phyloP scores from a whole-genome alignment of 2,113 vertebrate species.

The Ictalurus punctatus region DNA sequence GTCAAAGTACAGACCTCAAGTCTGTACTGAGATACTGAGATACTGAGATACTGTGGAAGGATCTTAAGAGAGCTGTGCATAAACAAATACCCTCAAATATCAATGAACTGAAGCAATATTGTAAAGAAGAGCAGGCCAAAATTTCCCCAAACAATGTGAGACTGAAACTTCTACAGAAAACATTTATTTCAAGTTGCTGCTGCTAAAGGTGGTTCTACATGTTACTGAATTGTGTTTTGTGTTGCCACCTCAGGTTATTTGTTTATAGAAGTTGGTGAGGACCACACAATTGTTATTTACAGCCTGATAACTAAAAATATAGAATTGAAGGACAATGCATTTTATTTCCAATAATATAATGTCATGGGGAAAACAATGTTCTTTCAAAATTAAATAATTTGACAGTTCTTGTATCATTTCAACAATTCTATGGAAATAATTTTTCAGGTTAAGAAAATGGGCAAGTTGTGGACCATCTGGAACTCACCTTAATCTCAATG shows the following conservation, averaged over 20 bases:
- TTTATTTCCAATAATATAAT: neutral
- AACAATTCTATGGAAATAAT: neutral
- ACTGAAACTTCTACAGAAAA: neutral
- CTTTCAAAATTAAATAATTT: neutral
- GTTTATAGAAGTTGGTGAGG: neutral
- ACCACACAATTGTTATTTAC: neutral
- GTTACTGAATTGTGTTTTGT: neutral
- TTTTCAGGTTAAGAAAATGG: neutral
- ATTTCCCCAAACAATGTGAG: neutral
- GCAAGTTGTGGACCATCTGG: neutral
- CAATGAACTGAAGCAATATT: too few relatives aligned
- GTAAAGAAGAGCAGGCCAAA: neutral
- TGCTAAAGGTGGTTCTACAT: neutral
- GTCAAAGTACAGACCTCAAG: neutral
- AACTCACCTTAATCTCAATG: slow-evolving; percentile 98
- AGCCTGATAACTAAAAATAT: neutral
- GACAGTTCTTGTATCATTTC: neutral
- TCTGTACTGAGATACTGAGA: neutral
- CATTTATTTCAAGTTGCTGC: neutral
- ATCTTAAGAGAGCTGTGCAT: neutral
- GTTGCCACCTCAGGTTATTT: neutral
- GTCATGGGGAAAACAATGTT: neutral
- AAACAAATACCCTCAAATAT: too few relatives aligned
- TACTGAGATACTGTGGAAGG: neutral
- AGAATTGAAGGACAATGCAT: neutral